These are phyloP conservation scores for Emydoidea blandingii DNA, from an alignment of 2,797 vertebrate species.

Conservation along the genomic window DNA sequence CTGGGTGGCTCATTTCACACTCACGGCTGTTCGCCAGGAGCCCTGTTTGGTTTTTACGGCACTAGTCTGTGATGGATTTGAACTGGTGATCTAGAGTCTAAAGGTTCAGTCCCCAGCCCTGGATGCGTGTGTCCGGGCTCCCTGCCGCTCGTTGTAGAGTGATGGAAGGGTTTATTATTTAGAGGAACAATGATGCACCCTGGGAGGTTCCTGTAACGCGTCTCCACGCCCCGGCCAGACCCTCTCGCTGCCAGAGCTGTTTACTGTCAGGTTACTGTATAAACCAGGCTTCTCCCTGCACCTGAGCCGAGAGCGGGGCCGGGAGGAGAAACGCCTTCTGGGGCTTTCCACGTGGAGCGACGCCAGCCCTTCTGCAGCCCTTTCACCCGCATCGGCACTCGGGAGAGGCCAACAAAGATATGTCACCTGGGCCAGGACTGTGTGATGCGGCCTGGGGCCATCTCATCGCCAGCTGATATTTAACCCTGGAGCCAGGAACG, in stretches of 20 bases:
- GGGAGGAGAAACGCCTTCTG: neutral
- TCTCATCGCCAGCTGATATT: neutral
- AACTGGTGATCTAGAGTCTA: neutral
- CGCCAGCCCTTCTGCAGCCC: neutral
- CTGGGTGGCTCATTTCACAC: neutral
- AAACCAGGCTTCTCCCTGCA: neutral
- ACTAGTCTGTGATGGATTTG: neutral
- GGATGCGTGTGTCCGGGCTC: neutral
- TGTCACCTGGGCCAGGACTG: neutral
- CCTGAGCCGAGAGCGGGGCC: neutral
- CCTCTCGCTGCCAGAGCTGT: neutral
- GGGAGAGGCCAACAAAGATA: neutral
- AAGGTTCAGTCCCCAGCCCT: neutral
- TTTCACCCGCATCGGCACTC: neutral
- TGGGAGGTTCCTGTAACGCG: neutral
- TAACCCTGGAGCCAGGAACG: neutral
- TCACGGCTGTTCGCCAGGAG: neutral
- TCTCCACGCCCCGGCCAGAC: neutral
- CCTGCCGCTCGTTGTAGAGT: fast-evolving
- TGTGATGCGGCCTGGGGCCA: neutral
- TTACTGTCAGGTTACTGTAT: neutral
- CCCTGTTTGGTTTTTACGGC: no score
- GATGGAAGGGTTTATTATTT: neutral
- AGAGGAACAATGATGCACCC: neutral
- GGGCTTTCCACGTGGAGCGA: neutral